Base-by-base conservation (phyloP, 2,888 invertebrate genomes). In the Hoplodrina ambigua region DNA sequence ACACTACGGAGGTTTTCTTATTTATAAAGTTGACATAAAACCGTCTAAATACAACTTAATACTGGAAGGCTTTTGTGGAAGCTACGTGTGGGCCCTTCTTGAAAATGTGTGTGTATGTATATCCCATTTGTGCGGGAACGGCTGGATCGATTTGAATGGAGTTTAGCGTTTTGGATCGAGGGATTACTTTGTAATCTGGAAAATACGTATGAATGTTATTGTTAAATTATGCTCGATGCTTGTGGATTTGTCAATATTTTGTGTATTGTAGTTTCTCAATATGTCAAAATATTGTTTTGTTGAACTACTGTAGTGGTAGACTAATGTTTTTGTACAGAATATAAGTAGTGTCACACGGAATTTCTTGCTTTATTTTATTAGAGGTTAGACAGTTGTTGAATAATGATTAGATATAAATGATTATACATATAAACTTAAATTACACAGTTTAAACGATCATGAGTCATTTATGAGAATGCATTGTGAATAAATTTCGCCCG, bases 1-100 rank as follows among this genome's bases (percentile, higher is more conserved):
- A 89, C 86, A 82, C 86, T 88, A 84, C 82, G 82, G 84, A 85
- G 79, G 85, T 86, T 85, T 87, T 84, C 82, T 85, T 83, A 79
- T 83, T 72, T 81, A 79, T 72, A 81, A 80, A 83, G 50, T 78
- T 79, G 75, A 81, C 76, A 85, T 86, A 85, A 81, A 85, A 78
- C 72, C 83, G 56, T 85, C 78, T 85, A 81, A 85, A 78, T 76
- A 84, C 85, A 81, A 85, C 85, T 81, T 84, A 85, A 84, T 84
- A 85, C 75, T 70, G 54, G 71, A 76, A 71, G 71, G 64, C 74
- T 71, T 67, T 82, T 78, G 82, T 84, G 57, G 66, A 44, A 53
- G 66, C 85, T 59, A 60, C 79, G 84, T 85, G 84, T 85, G 84
- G 72, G 84, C 73, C 75, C 83, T 19, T 11, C 6, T 61, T 70